Percentiles rank a stretch among this genome's conserved stretches.
Conservation (phyloP, 2,888 invertebrate species). For the Eristalis intricaria region DNA sequence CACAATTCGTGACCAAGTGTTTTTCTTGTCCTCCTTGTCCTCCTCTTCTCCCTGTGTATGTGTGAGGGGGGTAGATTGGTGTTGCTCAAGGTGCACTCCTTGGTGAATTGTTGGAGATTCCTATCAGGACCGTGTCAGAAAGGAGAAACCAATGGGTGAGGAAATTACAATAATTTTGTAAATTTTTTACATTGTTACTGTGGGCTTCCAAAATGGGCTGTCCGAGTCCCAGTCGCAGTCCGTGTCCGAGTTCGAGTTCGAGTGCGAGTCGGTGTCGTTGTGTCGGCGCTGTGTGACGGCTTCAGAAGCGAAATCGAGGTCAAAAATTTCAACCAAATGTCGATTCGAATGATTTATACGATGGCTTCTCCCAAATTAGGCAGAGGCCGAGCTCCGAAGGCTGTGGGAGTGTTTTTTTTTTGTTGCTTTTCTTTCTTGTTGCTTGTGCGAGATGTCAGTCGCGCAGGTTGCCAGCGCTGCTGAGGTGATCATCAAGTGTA, state of each 20-base stretch:
- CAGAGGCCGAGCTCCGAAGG: slow-evolving; percentile 34
- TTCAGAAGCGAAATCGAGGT: slow-evolving; percentile 67
- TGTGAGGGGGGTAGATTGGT: slow-evolving; percentile 11
- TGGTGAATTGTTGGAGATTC: slow-evolving; percentile 61
- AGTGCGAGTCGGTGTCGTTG: background rate
- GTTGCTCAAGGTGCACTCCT: slow-evolving; percentile 44
- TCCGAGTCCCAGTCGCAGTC: background rate
- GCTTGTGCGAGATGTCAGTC: background rate
- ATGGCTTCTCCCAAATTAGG: slow-evolving; percentile 55
- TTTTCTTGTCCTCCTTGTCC: slow-evolving; percentile 25
- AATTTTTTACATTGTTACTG: slow-evolving; percentile 43
- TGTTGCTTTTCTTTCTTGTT: background rate
- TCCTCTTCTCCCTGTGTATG: slow-evolving; percentile 8
- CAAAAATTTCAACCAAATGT: slow-evolving; percentile 57
- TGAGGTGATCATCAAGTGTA: slow-evolving; percentile 55
- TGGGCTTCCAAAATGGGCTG: slow-evolving; percentile 22
- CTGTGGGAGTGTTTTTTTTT: slow-evolving; percentile 60
- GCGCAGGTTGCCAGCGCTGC: slow-evolving; percentile 25
- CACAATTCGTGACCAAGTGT: slow-evolving; percentile 68
- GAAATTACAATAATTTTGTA: slow-evolving; percentile 71
- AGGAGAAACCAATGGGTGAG: slow-evolving; percentile 39
- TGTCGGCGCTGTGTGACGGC: background rate
- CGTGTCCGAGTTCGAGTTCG: too few relatives aligned
- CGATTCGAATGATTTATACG: slow-evolving; percentile 69
- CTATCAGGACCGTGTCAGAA: slow-evolving; percentile 44